Conservation (phyloP, 2,797 vertebrate genomes). For the Aselliscus stoliczkanus region DNA sequence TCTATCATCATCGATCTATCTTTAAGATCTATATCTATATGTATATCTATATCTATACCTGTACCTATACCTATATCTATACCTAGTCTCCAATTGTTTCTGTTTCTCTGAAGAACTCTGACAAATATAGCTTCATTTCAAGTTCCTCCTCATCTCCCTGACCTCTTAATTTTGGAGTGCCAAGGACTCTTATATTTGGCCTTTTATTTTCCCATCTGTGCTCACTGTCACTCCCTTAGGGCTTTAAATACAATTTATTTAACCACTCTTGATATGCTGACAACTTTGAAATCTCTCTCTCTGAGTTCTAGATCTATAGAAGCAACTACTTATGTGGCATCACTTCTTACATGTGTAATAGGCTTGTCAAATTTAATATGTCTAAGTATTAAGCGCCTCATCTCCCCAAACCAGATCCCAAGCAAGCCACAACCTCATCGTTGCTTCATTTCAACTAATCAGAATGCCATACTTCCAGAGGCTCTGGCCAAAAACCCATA, state of each 20-base stretch:
- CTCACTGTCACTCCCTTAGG: background rate
- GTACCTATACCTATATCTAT: too few species aligned
- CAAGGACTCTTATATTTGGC: background rate
- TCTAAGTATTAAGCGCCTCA: background rate
- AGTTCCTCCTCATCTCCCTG: background rate
- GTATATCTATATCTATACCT: too few species aligned
- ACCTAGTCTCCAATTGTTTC: background rate
- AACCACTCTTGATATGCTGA: background rate
- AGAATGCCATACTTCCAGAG: background rate
- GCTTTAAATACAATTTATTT: background rate
- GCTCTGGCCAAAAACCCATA: background rate
- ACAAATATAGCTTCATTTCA: background rate
- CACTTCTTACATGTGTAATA: background rate
- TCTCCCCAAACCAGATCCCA: background rate
- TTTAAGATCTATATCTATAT: too few species aligned
- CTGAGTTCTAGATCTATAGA: background rate
- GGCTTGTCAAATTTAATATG: background rate
- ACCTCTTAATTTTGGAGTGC: background rate
- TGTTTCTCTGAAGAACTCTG: background rate
- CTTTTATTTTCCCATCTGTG: background rate
- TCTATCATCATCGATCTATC: too few species aligned
- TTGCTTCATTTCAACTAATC: background rate
- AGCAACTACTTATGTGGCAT: background rate
- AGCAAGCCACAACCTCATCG: background rate
- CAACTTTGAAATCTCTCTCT: background rate